Base-by-base conservation (phyloP, 2,113 vertebrate genomes). In the Plecotus auritus region DNA sequence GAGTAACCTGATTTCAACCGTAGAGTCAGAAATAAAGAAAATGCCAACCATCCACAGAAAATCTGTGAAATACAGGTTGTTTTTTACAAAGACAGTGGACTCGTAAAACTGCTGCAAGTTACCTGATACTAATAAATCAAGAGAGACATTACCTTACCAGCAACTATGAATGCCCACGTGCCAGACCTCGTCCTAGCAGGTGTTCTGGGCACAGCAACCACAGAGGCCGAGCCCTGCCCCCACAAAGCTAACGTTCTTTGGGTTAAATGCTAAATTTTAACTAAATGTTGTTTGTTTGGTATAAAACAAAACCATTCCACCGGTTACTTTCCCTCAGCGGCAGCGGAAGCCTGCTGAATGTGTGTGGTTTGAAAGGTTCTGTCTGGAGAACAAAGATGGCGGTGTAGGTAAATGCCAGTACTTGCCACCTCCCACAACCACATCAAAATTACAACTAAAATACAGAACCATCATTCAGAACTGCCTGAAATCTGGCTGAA, bases 261-360 rank as follows among this genome's bases (percentile, higher is more conserved):
- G 12, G 26, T 47, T 87, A 32, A 42, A 26, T 18, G 76, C 30
- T 90, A 2, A 51, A 30, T 64, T 64, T 83, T 64, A 83, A 83
- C 10, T 45, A 49, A 49, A 22, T 35, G 54, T 40, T 64, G 54
- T 77, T 6, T 22, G 82, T 4, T 70, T 73, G 66, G 40, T 42
- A 78, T 4, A 22, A 69, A 77, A 66, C 87, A 69, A n/a, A 93
- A 40, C 6, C 12, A 51, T 23, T 85, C 32, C 28, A n/a, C 10
- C 0, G 2, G 23, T 28, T 40, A 37, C 69, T 1, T n/a, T 32
- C 13, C 54, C 26, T 37, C 20, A 42, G 0, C 1, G 3, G 40
- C 0, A 17, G 10, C 26, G 2, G 64, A 90, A 23, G 51, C 30
- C 17, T 47, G 10, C 10, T 49, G 23, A 40, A 9, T 56, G 2